phyloP scores from a whole-genome alignment of 2,113 vertebrate species.

The Prietella phreatophila region DNA sequence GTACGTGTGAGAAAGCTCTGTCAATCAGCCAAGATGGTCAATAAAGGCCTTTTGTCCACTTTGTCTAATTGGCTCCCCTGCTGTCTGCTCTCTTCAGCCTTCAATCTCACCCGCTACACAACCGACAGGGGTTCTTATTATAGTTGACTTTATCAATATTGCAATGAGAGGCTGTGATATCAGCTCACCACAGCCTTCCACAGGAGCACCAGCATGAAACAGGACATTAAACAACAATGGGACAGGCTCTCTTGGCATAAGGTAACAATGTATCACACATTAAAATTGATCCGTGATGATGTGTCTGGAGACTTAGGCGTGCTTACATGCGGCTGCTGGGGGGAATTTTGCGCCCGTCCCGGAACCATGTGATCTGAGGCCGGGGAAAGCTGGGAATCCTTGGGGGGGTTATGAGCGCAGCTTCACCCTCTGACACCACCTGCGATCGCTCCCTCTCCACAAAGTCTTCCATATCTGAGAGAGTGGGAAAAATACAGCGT shows the following conservation, averaged over 20 bases:
- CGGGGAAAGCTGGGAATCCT: constrained; percentile 92
- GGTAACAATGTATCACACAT: constrained; percentile 5
- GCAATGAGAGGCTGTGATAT: constrained; percentile 61
- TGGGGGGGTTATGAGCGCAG: constrained; percentile 82
- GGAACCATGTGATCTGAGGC: constrained; percentile 99
- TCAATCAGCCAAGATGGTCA: constrained; percentile 72
- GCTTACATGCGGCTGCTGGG: constrained; percentile 95
- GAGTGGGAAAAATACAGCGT: background rate
- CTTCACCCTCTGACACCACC: constrained; percentile 88
- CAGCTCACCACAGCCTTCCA: constrained; percentile 30
- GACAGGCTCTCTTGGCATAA: background rate
- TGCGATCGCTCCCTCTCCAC: constrained; percentile 82
- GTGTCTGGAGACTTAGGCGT: background rate
- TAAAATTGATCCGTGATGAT: constrained; percentile 9
- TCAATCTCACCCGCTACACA: constrained; percentile 68
- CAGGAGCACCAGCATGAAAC: constrained; percentile 11
- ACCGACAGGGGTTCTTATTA: constrained; percentile 69
- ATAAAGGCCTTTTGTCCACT: constrained; percentile 75
- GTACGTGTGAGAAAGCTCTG: constrained; percentile 50
- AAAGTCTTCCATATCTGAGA: constrained; percentile 91
- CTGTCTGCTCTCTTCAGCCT: constrained; percentile 65
- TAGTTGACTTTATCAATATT: constrained; percentile 68
- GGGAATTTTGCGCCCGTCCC: constrained; percentile 95
- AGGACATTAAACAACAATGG: constrained; percentile 34
- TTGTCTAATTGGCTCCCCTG: constrained; percentile 77